Conservation (phyloP, 2,113 vertebrate genomes). For the Neofelis nebulosa region DNA sequence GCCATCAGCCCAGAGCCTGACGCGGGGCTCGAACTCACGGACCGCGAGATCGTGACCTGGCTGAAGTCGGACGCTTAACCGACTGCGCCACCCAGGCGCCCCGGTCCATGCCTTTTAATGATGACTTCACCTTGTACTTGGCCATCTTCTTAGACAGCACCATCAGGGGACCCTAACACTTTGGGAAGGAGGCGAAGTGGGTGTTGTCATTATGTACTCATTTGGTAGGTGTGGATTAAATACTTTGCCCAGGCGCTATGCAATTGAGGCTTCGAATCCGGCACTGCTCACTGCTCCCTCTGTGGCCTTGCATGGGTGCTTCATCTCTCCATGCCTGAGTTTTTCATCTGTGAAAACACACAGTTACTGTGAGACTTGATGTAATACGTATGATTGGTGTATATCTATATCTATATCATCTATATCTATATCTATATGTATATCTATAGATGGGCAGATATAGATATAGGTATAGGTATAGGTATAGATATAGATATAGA, state of each 20-base stretch:
- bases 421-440: no score
- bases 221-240: background rate
- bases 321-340: background rate
- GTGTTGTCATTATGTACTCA: background rate
- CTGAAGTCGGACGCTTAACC: no score
- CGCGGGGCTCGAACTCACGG: no score
- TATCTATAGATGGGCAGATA: no score
- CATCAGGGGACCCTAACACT: background rate
- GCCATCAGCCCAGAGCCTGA: no score
- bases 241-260: no score
- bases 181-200: background rate
- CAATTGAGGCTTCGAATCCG: background rate
- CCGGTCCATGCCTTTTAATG: background rate
- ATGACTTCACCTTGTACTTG: background rate
- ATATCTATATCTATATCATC: background rate
- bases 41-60: no score
- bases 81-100: no score
- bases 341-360: background rate
- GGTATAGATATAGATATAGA: background rate
- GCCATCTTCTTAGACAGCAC: background rate
- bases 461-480: no score
- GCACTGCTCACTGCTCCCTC: background rate
- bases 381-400: background rate
- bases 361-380: background rate
- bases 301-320: background rate